These are phyloP conservation scores for Natrix natrix DNA, from an alignment of 2,797 vertebrate genomes.

Conservation along the genomic window DNA sequence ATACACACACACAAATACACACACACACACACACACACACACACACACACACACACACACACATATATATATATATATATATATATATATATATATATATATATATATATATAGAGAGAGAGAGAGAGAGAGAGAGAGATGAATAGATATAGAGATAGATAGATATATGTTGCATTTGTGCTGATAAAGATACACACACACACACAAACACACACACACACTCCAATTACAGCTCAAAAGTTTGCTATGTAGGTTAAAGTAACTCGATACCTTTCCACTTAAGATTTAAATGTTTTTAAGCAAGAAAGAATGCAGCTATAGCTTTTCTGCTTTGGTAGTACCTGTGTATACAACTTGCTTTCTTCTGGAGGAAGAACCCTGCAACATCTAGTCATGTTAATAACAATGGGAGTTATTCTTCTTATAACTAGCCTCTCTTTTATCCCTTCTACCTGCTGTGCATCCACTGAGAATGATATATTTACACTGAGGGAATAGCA, in stretches of 20 bases:
- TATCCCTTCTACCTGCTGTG: not conserved
- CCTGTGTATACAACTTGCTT: not conserved
- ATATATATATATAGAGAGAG: too few species aligned
- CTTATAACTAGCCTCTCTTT: not conserved
- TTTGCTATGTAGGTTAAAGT: not conserved
- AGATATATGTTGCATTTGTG: too few species aligned
- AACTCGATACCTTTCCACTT: not conserved
- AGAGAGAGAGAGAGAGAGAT: too few species aligned
- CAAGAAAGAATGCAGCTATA: not conserved
- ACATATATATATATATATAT: too few species aligned
- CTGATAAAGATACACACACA: too few species aligned
- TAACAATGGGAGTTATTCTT: not conserved
- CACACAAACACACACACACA: too few species aligned
- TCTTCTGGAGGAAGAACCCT: not conserved
- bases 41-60: too few species aligned
- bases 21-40: too few species aligned
- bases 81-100: too few species aligned
- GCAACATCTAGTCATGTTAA: not conserved
- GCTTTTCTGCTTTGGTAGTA: not conserved
- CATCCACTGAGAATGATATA: not conserved
- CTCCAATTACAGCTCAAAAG: not conserved
- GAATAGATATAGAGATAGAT: too few species aligned
- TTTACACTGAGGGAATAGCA: not conserved
- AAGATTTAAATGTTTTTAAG: not conserved
- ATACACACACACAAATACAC: too few species aligned